phyloP scores from a whole-genome alignment of 2,797 vertebrate genomes.

The Denticeps clupeoides region DNA sequence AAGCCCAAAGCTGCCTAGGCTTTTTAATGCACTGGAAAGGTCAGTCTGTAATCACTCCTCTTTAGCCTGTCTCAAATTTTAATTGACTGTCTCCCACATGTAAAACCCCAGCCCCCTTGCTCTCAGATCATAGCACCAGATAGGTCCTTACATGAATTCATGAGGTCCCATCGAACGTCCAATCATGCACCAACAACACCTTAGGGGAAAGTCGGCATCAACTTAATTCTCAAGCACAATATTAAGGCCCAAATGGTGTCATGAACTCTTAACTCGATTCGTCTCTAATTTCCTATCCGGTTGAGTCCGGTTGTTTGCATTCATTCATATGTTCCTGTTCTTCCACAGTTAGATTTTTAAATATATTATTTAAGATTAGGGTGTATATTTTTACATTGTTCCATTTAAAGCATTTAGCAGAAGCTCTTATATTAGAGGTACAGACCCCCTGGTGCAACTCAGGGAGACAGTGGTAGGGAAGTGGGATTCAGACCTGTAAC shows the following conservation, averaged over 20 bases:
- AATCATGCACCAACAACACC: conserved; percentile 52
- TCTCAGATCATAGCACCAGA: conserved; percentile 33
- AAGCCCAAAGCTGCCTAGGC: conserved; percentile 20
- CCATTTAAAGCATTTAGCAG: too few species aligned
- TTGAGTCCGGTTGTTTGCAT: not conserved
- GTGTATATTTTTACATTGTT: too few species aligned
- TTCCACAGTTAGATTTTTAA: too few species aligned
- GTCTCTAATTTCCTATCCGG: not conserved
- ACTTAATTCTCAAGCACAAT: conserved; percentile 23
- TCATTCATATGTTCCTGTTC: too few species aligned
- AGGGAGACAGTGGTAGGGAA: too few species aligned
- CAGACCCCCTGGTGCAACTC: too few species aligned
- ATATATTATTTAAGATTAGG: too few species aligned
- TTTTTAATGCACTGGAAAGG: conserved; percentile 61
- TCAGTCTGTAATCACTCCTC: conserved; percentile 63
- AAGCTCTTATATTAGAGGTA: too few species aligned
- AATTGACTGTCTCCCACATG: conserved; percentile 58
- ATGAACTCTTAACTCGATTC: conserved; percentile 8
- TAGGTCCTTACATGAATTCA: conserved; percentile 61
- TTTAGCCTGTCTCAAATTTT: conserved; percentile 62
- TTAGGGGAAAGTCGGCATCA: conserved; percentile 33
- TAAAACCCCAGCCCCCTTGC: conserved; percentile 25
- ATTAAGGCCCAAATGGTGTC: conserved; percentile 15
- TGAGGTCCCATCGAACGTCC: conserved; percentile 58
- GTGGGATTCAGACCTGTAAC: too few species aligned